Conservation (phyloP, 2,797 vertebrate genomes). For the Acipenser oxyrinchus region DNA sequence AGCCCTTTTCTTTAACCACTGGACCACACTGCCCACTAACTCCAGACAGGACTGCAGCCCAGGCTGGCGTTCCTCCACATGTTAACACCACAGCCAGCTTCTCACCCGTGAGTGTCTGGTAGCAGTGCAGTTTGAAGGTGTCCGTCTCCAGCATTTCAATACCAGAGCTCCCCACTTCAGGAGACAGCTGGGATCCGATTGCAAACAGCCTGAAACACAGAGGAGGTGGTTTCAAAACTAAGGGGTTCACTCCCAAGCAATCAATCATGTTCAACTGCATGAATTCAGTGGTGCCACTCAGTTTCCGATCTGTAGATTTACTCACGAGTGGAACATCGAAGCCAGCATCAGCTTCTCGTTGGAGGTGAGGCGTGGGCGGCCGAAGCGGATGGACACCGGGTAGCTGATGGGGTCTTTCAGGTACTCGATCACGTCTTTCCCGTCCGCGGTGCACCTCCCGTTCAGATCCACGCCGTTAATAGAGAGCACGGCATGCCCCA, state of each 20-base stretch:
- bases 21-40: too few relatives aligned
- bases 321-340: constrained; percentile 98
- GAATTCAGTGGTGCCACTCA: too few relatives aligned
- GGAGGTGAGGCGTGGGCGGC: constrained; percentile 86
- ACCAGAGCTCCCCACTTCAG: constrained; percentile 88
- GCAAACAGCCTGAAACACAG: constrained; percentile 76
- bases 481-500: constrained; percentile 86
- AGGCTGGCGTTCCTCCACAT: too few relatives aligned
- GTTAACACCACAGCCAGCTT: too few relatives aligned
- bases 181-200: constrained; percentile 93
- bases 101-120: constrained; percentile 90
- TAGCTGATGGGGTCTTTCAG: constrained; percentile 76
- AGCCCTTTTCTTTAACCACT: too few relatives aligned
- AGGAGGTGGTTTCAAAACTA: neutral
- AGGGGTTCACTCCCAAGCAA: neutral
- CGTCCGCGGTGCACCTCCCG: constrained; percentile 80
- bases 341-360: constrained; percentile 97
- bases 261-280: neutral
- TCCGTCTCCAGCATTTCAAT: constrained; percentile 97
- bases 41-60: too few relatives aligned
- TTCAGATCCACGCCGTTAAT: constrained; percentile 87
- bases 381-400: constrained; percentile 87
- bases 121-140: constrained; percentile 93
- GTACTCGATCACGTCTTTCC: constrained; percentile 84
- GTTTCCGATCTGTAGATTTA: constrained; percentile 10